phyloP scores from a whole-genome alignment of 2,113 vertebrate species.

The Percina caprodes region DNA sequence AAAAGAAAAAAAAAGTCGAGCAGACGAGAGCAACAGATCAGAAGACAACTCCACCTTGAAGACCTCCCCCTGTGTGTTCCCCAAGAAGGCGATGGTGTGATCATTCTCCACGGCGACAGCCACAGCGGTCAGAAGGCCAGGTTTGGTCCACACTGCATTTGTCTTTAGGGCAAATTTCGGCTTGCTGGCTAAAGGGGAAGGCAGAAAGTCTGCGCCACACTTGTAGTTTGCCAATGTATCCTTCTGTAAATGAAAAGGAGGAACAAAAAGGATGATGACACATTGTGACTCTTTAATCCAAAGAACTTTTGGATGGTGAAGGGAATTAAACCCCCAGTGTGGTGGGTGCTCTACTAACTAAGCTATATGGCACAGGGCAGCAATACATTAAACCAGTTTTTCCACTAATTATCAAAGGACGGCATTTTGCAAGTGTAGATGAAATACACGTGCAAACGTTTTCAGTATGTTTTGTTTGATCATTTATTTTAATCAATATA shows the following conservation, averaged over 20 bases:
- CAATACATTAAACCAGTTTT: neutral
- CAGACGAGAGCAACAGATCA: neutral
- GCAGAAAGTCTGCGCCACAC: conserved; percentile 94
- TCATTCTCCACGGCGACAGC: conserved; percentile 88
- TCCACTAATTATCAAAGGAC: neutral
- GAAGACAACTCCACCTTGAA: conserved; percentile 64
- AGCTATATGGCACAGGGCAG: neutral
- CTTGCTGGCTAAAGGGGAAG: conserved; percentile 92
- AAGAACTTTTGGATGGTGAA: too few relatives aligned
- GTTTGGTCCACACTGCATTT: conserved; percentile 42
- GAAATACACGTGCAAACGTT: neutral
- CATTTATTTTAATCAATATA: neutral
- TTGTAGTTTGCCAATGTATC: conserved; percentile 71
- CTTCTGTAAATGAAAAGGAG: conserved; percentile 55
- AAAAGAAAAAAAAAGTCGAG: neutral
- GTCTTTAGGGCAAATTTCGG: conserved; percentile 72
- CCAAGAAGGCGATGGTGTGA: conserved; percentile 92
- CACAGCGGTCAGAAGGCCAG: conserved; percentile 87
- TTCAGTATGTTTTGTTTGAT: neutral
- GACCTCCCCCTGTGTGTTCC: conserved; percentile 88
- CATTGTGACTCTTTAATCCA: neutral
- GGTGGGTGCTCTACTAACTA: neutral
- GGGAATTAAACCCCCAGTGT: neutral
- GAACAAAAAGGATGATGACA: neutral
- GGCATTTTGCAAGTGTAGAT: neutral